These are phyloP conservation scores for Hydrochoerus hydrochaeris DNA, from an alignment of 2,113 vertebrate genomes.

Conservation along the genomic window DNA sequence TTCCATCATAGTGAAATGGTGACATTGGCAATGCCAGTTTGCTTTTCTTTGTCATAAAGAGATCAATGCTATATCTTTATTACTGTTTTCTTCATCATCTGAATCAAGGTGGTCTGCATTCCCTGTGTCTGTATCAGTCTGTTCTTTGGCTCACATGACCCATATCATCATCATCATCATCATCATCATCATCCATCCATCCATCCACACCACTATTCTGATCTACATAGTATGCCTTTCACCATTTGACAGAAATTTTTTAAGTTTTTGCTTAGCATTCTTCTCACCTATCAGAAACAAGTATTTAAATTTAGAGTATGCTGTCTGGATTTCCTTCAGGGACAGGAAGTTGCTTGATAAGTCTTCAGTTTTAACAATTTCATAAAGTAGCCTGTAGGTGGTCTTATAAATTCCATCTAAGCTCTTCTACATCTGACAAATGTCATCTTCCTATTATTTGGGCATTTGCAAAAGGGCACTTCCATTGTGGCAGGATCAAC, in stretches of 20 bases:
- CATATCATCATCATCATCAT: too few species aligned
- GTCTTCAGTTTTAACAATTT: conserved; percentile 90
- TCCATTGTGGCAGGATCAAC: conserved; percentile 92
- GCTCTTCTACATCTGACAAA: conserved; percentile 86
- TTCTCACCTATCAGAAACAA: conserved; percentile 92
- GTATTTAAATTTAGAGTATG: conserved; percentile 92
- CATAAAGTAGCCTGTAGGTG: conserved; percentile 88
- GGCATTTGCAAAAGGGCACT: conserved; percentile 92
- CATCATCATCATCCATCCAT: too few species aligned
- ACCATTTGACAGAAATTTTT: neutral
- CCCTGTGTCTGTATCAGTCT: too few species aligned
- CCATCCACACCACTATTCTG: too few species aligned
- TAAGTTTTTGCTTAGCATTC: conserved; percentile 7
- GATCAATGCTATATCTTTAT: too few species aligned
- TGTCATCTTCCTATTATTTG: conserved; percentile 87
- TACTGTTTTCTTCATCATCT: too few species aligned
- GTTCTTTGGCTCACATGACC: too few species aligned
- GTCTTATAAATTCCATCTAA: conserved; percentile 89
- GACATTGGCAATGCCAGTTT: too few species aligned
- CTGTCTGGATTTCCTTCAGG: conserved; percentile 91
- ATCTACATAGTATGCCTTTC: neutral
- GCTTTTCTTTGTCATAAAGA: too few species aligned
- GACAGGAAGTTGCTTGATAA: conserved; percentile 90
- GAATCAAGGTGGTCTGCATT: too few species aligned
- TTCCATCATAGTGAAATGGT: too few species aligned